Conservation (phyloP, 2,113 vertebrate genomes). For the Tursiops truncatus region DNA sequence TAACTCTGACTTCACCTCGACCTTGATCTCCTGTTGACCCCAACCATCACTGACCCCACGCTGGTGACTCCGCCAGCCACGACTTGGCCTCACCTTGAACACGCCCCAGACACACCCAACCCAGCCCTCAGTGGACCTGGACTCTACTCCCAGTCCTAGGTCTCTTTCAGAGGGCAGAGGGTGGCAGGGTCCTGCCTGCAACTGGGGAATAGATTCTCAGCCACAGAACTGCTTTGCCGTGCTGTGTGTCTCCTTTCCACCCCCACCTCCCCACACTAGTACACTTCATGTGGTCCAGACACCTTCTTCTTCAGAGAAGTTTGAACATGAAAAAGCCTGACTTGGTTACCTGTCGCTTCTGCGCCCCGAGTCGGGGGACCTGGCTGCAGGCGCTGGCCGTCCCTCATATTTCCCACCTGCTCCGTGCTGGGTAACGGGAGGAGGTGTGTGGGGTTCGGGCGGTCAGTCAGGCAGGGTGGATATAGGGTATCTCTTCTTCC, state of each 20-base stretch:
- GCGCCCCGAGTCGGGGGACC: background rate
- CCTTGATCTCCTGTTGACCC: background rate
- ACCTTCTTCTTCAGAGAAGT: background rate
- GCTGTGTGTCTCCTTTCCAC: background rate
- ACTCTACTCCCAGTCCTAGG: background rate
- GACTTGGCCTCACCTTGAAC: background rate
- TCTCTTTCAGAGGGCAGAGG: background rate
- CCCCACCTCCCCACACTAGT: background rate
- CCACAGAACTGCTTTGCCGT: background rate
- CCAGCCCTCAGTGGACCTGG: background rate
- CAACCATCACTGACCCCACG: background rate
- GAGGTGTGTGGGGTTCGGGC: rapidly evolving
- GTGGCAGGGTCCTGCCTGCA: background rate
- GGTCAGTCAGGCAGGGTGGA: background rate
- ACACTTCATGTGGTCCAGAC: background rate
- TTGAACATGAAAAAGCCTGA: background rate
- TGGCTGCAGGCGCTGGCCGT: background rate
- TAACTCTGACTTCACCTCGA: background rate
- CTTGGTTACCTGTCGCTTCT: background rate
- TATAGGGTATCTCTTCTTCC: background rate
- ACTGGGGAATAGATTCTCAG: background rate
- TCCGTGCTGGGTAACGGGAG: background rate
- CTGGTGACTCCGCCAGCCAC: background rate
- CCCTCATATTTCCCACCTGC: background rate
- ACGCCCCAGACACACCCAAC: background rate